Evolutionary conservation across 2,888 invertebrate genomes (phyloP), one percentile per base, ranked within the genome.

Genomic region (Chaitophorus viminalis): DNA sequence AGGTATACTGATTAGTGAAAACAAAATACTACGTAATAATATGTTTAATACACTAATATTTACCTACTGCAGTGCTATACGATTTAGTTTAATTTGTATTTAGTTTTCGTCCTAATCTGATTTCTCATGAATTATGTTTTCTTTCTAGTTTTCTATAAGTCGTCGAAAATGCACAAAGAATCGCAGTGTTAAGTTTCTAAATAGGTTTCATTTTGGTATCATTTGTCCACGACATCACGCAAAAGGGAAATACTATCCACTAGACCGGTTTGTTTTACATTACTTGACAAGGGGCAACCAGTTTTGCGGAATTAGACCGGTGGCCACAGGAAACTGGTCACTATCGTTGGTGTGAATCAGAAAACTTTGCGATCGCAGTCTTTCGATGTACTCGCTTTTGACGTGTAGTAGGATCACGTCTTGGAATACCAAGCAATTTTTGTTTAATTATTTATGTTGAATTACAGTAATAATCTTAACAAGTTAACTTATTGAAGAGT

Each of bases 251-350:
- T n/a, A 68, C 0, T 82, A 68, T 52, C 0, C 3, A 18, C 46
- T 46, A n/a, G 54, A 86, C 86, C 78, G 86, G 86, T 86, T 86
- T 86, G 29, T 70, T 72, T 76, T 70, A 72, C 29, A 60, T 78
- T 21, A 25, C 36, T 78, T 31, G 77, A 68, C 31, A 17, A n/a
- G 65, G n/a, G 25, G 65, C 68, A 86, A 86, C 86, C 86, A 86
- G 86, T 86, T 86, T 60, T 72, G 14, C 54, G 86, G 78, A 86
- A 86, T 70, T 79, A 39, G 70, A 72, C 72, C 86, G 29, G 29
- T 68, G 65, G 60, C 21, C 25, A 9, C 52, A n/a, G 77, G 33
- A 85, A 77, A 85, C 85, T 33, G 77, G 77, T 77, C 52, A 52
- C 77, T 46, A 29, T 18, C 33, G 84, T n/a, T 68, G 46, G 54